Percentiles rank a stretch among this genome's conserved stretches.
phyloP scores from a whole-genome alignment of 2,888 invertebrate species.

The Hymenopus coronatus region DNA sequence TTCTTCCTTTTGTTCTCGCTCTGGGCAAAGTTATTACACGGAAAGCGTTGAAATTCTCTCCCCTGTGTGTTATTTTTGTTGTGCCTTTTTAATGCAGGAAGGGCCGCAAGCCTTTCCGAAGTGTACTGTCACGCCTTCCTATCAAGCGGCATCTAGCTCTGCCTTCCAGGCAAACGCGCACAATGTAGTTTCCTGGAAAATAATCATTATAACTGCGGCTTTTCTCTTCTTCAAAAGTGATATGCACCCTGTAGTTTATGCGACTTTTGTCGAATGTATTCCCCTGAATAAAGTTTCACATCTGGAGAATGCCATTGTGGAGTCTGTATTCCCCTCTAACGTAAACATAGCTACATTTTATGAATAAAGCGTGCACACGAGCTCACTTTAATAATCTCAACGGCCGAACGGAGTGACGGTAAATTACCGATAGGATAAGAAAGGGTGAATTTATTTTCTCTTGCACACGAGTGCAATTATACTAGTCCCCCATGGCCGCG shows the following conservation, averaged over 20 bases:
- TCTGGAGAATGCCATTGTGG: too few species aligned
- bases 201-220: neutral
- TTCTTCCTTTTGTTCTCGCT: neutral
- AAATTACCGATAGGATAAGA: too few species aligned
- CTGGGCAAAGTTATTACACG: neutral
- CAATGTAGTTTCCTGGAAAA: neutral
- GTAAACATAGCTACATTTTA: too few species aligned
- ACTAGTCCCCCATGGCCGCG: too few species aligned
- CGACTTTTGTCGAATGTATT: too few species aligned
- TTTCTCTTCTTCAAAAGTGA: neutral
- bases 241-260: neutral
- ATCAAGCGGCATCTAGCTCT: neutral
- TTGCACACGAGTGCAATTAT: too few species aligned
- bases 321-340: too few species aligned
- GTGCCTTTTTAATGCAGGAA: neutral
- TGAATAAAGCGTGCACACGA: too few species aligned
- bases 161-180: neutral
- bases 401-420: too few species aligned
- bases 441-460: too few species aligned
- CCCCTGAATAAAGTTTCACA: too few species aligned
- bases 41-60: neutral
- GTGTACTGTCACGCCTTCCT: neutral
- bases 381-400: too few species aligned
- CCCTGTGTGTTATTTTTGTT: neutral
- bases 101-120: neutral